A percentile compares a stretch with the other conserved stretches of the same genome.
Evolutionary conservation across 2,797 vertebrate genomes (phyloP).

Genomic region (Cottoperca gobio): DNA sequence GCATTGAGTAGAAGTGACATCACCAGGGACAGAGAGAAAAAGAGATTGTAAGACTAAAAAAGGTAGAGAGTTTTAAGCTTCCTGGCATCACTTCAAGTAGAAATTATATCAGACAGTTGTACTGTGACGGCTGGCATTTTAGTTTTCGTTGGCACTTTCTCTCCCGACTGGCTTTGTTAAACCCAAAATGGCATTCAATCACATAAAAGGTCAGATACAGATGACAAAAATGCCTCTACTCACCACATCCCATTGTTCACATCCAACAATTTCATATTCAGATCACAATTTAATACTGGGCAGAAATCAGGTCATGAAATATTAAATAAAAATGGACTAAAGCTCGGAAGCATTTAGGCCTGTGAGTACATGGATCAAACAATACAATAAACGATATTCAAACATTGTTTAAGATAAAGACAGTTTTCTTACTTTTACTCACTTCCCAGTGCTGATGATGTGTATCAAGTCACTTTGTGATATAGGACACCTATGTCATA

Average conservation of each 20-base stretch:
- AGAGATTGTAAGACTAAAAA: not conserved
- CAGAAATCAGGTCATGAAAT: slow-evolving; percentile 8
- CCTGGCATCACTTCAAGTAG: not conserved
- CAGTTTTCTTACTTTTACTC: not conserved
- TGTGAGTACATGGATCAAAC: not conserved
- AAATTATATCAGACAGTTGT: not conserved
- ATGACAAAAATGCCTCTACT: not conserved
- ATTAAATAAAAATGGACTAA: not conserved
- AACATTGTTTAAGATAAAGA: no score
- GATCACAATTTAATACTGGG: not conserved
- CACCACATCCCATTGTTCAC: not conserved
- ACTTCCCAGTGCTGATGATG: not conserved
- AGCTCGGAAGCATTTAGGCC: not conserved
- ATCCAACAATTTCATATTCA: not conserved
- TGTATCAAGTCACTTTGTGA: not conserved
- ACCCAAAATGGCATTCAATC: slow-evolving; percentile 7
- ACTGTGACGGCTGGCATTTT: not conserved
- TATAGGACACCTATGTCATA: no score
- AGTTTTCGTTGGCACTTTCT: not conserved
- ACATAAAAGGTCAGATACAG: slow-evolving; percentile 11
- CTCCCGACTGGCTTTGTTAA: not conserved
- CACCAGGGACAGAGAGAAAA: not conserved
- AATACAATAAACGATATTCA: not conserved
- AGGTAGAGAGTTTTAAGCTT: no score
- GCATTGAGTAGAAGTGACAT: not conserved